Base-by-base conservation (phyloP, 2,888 invertebrate genomes). In the Cabera pusaria region DNA sequence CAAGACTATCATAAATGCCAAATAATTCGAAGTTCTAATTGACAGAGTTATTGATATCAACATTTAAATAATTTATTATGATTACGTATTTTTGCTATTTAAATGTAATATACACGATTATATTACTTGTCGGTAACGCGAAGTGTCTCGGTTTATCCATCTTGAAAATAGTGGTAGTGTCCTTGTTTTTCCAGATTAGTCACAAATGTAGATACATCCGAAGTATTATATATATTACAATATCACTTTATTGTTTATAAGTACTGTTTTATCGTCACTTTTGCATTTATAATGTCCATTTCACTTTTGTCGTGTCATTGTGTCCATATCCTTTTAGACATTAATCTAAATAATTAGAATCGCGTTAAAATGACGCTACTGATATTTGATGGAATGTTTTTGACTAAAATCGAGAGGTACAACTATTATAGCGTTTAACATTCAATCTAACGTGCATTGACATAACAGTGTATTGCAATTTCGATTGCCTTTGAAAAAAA, bases 1-100 rank as follows among this genome's bases (percentile, higher is more conserved):
- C 12, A 45, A 35, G 19, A 38, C 29, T 35, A 45, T 18, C 21
- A 37, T 23, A 28, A 39, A 35, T 58, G 59, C 53, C 54, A 64
- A 64, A 57, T 43, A 50, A 59, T 57, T 54, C 56, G 53, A 59
- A 53, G 35, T 42, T 57, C 59, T 67, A 67, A 64, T 66, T 67
- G 64, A 67, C 64, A 60, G 45, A 56, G 46, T 43, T 40, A 41
- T 43, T 37, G 40, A 49, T 49, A 49, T 36, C 28, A 41, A 43
- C 32, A 37, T 47, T 36, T 20, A 39, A 43, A 54, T 42, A 50
- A 56, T 54, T 53, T 44, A 52, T 45, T 44, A 49, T 44, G 51
- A 58, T 54, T 49, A 62, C 55, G 40, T 55, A 62, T 54, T 56
- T 52, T 4, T 18, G 14, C 41, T 41, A 31, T 21, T 18, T 27